Percentiles rank a stretch among this genome's conserved stretches.
phyloP scores from a whole-genome alignment of 2,888 invertebrate species.

The Microchrysa polita region DNA sequence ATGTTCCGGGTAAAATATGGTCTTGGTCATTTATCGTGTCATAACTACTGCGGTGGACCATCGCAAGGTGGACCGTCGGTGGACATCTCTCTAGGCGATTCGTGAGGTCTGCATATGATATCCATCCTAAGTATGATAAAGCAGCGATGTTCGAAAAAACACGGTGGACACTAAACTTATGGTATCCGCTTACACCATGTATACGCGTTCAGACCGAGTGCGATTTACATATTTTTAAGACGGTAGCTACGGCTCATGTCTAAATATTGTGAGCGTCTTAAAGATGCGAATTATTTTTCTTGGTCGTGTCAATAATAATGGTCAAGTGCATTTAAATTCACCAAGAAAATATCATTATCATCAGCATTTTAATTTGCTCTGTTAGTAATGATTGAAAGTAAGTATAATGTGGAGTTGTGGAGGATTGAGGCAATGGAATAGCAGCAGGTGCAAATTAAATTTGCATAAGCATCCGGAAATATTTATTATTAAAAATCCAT shows the following conservation, averaged over 20 bases:
- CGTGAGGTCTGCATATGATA: slow-evolving; percentile 26
- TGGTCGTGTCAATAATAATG: slow-evolving; percentile 37
- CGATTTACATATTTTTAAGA: slow-evolving; percentile 35
- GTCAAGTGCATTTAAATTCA: slow-evolving; percentile 12
- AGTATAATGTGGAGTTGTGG: background rate
- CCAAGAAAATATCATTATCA: slow-evolving; percentile 17
- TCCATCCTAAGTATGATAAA: slow-evolving; percentile 22
- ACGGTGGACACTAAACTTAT: slow-evolving; percentile 31
- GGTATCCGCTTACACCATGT: slow-evolving; percentile 23
- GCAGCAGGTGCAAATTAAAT: background rate
- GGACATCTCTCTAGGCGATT: slow-evolving; percentile 36
- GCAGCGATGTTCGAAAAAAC: background rate
- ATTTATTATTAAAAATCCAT: too few relatives aligned
- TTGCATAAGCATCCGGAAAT: too few relatives aligned
- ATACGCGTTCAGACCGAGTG: slow-evolving; percentile 9
- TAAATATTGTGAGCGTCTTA: slow-evolving; percentile 35
- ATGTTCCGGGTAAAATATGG: slow-evolving; percentile 47
- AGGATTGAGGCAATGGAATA: background rate
- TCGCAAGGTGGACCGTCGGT: background rate
- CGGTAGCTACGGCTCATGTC: slow-evolving; percentile 41
- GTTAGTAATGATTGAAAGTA: slow-evolving; percentile 10
- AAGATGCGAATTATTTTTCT: slow-evolving; percentile 35
- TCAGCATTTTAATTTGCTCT: slow-evolving; percentile 27
- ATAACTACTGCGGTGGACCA: background rate
- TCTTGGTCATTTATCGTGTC: slow-evolving; percentile 29